phyloP scores from a whole-genome alignment of 2,888 invertebrate species.

The Agrotis clavis region DNA sequence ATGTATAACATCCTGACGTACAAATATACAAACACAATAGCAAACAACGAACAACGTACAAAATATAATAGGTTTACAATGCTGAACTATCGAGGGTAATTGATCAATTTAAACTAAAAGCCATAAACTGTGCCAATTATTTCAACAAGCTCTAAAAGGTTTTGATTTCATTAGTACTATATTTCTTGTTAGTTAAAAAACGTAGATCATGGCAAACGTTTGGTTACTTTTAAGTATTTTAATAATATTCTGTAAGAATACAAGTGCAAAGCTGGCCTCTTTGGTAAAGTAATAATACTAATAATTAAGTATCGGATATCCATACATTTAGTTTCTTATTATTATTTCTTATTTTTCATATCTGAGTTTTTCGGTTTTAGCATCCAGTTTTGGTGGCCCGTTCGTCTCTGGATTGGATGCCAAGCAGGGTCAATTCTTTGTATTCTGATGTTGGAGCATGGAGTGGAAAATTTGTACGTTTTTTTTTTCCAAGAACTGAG shows the following conservation, averaged over 20 bases:
- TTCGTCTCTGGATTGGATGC: slow-evolving; percentile 88
- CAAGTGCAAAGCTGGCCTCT: slow-evolving; percentile 50
- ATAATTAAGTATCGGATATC: no score
- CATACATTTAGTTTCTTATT: neutral
- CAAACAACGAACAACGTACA: no score
- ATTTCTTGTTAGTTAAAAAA: slow-evolving; percentile 2
- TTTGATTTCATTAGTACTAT: neutral
- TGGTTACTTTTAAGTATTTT: slow-evolving; percentile 16
- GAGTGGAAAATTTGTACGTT: slow-evolving; percentile 88
- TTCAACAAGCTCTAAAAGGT: slow-evolving; percentile 9
- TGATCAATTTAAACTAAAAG: slow-evolving; percentile 15
- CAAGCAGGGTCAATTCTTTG: slow-evolving; percentile 86
- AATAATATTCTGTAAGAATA: slow-evolving; percentile 27
- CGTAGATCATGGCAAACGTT: slow-evolving; percentile 34
- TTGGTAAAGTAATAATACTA: slow-evolving; percentile 46
- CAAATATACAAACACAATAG: no score
- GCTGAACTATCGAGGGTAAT: no score
- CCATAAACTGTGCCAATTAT: slow-evolving; percentile 31
- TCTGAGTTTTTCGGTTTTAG: slow-evolving; percentile 68
- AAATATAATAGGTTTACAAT: no score
- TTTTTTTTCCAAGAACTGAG: neutral
- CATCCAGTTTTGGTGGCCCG: slow-evolving; percentile 87
- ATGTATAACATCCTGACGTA: no score
- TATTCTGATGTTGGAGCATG: slow-evolving; percentile 89
- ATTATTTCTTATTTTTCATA: neutral